Evolutionary conservation across 2,888 invertebrate species (phyloP), one percentile per base, ranked within the genome.

Genomic region (Netelia melanura): DNA sequence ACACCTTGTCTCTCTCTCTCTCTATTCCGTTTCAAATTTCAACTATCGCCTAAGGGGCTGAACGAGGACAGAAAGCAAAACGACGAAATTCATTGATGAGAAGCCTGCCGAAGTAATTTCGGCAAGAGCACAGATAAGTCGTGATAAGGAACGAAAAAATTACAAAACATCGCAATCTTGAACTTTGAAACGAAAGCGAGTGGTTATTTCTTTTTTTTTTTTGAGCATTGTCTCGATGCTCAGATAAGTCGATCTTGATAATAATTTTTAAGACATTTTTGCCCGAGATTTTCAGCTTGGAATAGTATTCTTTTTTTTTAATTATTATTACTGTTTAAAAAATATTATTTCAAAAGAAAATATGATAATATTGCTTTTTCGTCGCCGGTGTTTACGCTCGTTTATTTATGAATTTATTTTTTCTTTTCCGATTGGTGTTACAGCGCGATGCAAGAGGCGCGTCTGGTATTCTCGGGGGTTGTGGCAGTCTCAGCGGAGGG

Each of bases 381-480:
- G 10, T 10, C 3, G 14, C 14, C 11, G 10, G 14, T 48, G 10
- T 21, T 11, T 17, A 43, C n/a, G 5, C 11, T 21, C 10, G 1
- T 67, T 14, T 10, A 21, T 21, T 21, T 6, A 14, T 2, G 5
- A 23, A 44, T 14, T 74, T 38, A 38, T 44, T 71, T 14, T 65
- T 67, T 72, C 56, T 62, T 61, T 56, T 25, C 68, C 48, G 65
- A 48, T 72, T 81, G 0, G 1, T 58, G 48, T 78, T 89, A 8
- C 88, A 93, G 93, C 91, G 93, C 71, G 92, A 93, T 91, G 91
- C 88, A 48, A 92, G 92, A 86, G 88, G 88, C 75, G 80, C 90
- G 81, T 90, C 91, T 88, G 92, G 90, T 81, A 90, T 90, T 82
- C 89, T 88, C 58, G 87, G 89, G 83, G 89, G 90, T 81, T 89